Evolutionary conservation across 2,888 invertebrate genomes (phyloP).

Genomic region (Hetaerina titia): DNA sequence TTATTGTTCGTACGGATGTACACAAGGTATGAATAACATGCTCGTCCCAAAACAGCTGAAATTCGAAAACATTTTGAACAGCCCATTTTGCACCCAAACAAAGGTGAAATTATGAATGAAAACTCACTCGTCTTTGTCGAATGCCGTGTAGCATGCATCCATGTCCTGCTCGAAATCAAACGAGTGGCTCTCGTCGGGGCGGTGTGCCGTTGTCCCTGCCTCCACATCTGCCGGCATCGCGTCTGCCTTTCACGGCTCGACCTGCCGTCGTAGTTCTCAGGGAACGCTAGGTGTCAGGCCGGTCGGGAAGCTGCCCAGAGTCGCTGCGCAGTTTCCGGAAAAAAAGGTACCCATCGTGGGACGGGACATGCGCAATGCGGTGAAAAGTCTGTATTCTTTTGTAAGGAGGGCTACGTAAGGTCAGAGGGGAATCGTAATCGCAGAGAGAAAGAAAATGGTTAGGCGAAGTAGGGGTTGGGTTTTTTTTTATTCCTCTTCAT

Average conservation of each 20-base stretch:
- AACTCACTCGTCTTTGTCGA: conserved; percentile 92
- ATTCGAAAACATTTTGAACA: not conserved
- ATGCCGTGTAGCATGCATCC: conserved; percentile 95
- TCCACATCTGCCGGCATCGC: conserved; percentile 66
- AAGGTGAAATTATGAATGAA: not conserved
- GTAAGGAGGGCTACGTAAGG: conserved; percentile 66
- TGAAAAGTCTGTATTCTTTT: conserved; percentile 67
- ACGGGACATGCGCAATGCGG: conserved; percentile 66
- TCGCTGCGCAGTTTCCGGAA: conserved; percentile 38
- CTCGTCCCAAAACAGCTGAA: not conserved
- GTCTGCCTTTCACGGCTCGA: conserved; percentile 69
- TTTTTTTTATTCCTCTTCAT: conserved; percentile 44
- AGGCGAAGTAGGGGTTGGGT: conserved; percentile 15
- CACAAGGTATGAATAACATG: not conserved
- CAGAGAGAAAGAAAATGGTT: conserved; percentile 70
- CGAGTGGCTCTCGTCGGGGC: conserved; percentile 56
- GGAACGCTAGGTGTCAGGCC: conserved; percentile 73
- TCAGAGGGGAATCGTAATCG: conserved; percentile 72
- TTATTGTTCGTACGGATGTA: not conserved
- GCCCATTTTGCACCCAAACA: not conserved
- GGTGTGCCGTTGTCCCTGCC: conserved; percentile 59
- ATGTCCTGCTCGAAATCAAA: conserved; percentile 78
- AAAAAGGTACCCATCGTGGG: not conserved
- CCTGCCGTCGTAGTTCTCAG: conserved; percentile 70
- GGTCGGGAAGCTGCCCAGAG: conserved; percentile 72